Evolutionary conservation across 2,113 vertebrate genomes (phyloP).

Genomic region (Brachypteracias leptosomus): DNA sequence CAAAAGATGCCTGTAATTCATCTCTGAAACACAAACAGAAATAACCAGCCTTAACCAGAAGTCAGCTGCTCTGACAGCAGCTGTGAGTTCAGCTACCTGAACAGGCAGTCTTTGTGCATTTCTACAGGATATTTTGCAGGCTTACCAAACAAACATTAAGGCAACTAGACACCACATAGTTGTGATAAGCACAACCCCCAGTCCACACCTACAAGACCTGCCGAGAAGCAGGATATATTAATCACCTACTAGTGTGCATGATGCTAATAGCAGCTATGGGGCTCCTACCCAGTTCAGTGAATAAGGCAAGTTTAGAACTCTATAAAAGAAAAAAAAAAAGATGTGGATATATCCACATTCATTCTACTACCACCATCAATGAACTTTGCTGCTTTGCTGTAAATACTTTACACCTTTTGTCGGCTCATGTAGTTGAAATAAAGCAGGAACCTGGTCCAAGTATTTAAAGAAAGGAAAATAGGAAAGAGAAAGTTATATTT

Average conservation of each 20-base stretch:
- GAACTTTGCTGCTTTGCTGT: accelerated
- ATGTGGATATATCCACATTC: background rate
- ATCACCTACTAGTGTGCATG: background rate
- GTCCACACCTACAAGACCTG: background rate
- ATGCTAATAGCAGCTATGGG: background rate
- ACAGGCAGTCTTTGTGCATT: background rate
- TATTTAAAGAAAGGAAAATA: background rate
- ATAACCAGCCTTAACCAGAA: background rate
- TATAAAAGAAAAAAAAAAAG: background rate
- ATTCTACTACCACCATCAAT: background rate
- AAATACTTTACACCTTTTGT: background rate
- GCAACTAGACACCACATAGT: background rate
- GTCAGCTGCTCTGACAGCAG: background rate
- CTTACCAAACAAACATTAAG: background rate
- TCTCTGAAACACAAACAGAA: background rate
- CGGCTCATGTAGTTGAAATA: background rate
- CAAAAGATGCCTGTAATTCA: background rate
- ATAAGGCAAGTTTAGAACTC: background rate
- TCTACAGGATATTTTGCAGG: background rate
- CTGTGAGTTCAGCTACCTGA: background rate
- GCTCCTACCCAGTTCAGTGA: background rate
- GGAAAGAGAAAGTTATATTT: background rate
- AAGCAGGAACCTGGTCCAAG: background rate
- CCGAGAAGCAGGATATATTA: background rate
- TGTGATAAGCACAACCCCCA: background rate